These are phyloP conservation scores for Petrocephalus schoutedeni DNA, from an alignment of 2,797 vertebrate genomes.

Conservation along the genomic window DNA sequence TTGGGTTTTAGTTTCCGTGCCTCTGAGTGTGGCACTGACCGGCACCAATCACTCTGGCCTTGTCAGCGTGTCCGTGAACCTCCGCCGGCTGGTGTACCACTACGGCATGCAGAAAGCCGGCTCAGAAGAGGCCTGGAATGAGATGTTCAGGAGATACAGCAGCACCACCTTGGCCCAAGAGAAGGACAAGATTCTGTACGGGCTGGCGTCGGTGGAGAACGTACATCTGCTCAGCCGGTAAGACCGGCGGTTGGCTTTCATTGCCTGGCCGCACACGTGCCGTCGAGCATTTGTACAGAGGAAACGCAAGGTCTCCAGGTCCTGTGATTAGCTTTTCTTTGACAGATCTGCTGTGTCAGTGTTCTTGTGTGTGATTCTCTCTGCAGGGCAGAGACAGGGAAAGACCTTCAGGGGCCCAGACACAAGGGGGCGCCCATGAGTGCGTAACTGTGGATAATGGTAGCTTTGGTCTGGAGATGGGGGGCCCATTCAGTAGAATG, in stretches of 20 bases:
- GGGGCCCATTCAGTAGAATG: neutral
- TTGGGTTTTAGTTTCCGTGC: neutral
- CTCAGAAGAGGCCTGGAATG: constrained; percentile 65
- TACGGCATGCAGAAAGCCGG: constrained; percentile 83
- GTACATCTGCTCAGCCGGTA: constrained; percentile 73
- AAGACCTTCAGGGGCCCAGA: neutral
- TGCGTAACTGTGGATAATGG: neutral
- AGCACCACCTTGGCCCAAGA: constrained; percentile 79
- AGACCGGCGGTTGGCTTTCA: neutral
- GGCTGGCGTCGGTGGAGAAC: constrained; percentile 77
- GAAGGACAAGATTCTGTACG: constrained; percentile 91
- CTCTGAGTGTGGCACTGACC: neutral
- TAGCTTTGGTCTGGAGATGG: neutral
- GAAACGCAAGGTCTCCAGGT: neutral
- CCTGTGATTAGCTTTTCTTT: neutral
- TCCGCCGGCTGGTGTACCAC: constrained; percentile 81
- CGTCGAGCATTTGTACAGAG: neutral
- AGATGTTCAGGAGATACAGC: constrained; percentile 74
- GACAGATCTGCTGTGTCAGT: neutral
- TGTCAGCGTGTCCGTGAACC: constrained; percentile 69
- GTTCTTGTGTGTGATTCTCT: neutral
- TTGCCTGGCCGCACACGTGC: too few relatives aligned
- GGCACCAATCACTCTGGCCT: neutral
- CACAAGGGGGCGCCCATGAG: neutral
- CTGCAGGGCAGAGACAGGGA: neutral